These are phyloP conservation scores for Zelostemma sp. DNA, from an alignment of 1,140 invertebrate species.

Conservation along the genomic window DNA sequence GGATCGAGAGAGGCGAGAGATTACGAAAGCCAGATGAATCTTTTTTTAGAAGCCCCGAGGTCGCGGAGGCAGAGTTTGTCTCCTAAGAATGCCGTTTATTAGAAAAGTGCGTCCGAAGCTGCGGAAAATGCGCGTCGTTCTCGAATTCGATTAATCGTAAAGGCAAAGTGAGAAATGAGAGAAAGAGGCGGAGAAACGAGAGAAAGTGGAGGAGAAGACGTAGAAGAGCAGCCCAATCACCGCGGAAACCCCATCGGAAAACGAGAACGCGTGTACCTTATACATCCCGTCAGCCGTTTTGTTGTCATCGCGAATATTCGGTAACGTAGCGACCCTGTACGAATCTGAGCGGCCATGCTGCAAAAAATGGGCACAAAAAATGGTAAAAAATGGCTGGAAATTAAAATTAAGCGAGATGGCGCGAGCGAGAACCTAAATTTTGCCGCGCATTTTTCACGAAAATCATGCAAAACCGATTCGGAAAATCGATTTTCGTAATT, in stretches of 20 bases:
- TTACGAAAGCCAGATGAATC: conserved; percentile 42
- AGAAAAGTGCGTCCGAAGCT: conserved; percentile 31
- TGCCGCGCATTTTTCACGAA: too few relatives aligned
- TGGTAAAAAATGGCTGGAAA: conserved; percentile 40
- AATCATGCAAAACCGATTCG: too few relatives aligned
- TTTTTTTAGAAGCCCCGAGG: conserved; percentile 42
- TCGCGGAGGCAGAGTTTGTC: conserved; percentile 30
- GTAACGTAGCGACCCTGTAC: conserved; percentile 92
- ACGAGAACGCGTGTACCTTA: conserved; percentile 77
- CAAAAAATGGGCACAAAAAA: conserved; percentile 69
- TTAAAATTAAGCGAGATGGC: too few relatives aligned
- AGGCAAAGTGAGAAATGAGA: conserved; percentile 14
- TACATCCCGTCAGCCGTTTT: conserved; percentile 91
- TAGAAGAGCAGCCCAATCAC: conserved; percentile 36
- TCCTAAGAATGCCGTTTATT: conserved; percentile 38
- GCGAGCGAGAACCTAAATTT: too few relatives aligned
- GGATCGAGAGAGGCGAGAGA: conserved; percentile 36
- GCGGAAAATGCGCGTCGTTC: too few relatives aligned
- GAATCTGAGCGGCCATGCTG: conserved; percentile 94
- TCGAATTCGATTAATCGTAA: conserved; percentile 10
- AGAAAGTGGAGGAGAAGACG: conserved; percentile 9
- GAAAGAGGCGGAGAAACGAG: conserved; percentile 10
- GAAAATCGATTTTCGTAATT: too few relatives aligned
- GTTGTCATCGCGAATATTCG: conserved; percentile 91
- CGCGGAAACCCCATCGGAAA: conserved; percentile 47